Evolutionary conservation across 1,140 invertebrate genomes (phyloP).

Genomic region (Trichogramma pretiosum): DNA sequence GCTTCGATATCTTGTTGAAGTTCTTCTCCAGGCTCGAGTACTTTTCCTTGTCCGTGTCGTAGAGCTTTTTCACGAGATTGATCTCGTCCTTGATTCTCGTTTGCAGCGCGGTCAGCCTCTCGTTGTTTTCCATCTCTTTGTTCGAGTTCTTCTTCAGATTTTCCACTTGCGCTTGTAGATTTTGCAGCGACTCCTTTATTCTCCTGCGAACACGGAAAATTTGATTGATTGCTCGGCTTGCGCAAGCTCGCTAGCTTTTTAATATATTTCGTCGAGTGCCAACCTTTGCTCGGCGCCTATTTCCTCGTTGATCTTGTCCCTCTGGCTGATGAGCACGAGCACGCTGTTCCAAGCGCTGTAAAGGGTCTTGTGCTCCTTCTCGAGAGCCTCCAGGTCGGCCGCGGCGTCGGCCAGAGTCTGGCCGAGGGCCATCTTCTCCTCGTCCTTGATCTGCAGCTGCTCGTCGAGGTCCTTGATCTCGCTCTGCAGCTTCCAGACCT

Average conservation of each 20-base stretch:
- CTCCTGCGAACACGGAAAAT: constrained; percentile 39
- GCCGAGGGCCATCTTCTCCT: constrained; percentile 40
- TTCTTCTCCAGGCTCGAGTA: constrained; percentile 41
- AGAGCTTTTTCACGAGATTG: constrained; percentile 27
- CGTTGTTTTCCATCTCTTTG: constrained; percentile 59
- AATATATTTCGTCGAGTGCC: too few relatives aligned
- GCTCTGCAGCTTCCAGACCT: constrained; percentile 45
- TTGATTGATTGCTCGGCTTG: constrained; percentile 50
- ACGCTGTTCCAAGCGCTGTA: constrained; percentile 64
- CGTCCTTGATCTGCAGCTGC: constrained; percentile 42
- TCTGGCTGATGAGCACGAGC: constrained; percentile 55
- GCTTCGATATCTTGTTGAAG: constrained; percentile 46
- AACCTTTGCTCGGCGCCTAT: constrained; percentile 52
- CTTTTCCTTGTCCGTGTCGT: constrained; percentile 27
- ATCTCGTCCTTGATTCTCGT: constrained; percentile 51
- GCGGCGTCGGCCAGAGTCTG: constrained; percentile 51
- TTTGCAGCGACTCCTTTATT: constrained; percentile 48
- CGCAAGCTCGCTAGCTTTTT: too few relatives aligned
- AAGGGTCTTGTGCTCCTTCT: constrained; percentile 58
- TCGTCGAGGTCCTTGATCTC: constrained; percentile 43
- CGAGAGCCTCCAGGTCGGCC: constrained; percentile 59
- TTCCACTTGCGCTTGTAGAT: constrained; percentile 47
- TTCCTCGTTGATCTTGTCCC: constrained; percentile 57
- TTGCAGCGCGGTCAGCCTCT: constrained; percentile 52
- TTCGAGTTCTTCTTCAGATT: constrained; percentile 45